Percentiles rank a stretch among this genome's conserved stretches.
Evolutionary conservation across 1,140 invertebrate genomes (phyloP).

Genomic region (Popillia japonica): DNA sequence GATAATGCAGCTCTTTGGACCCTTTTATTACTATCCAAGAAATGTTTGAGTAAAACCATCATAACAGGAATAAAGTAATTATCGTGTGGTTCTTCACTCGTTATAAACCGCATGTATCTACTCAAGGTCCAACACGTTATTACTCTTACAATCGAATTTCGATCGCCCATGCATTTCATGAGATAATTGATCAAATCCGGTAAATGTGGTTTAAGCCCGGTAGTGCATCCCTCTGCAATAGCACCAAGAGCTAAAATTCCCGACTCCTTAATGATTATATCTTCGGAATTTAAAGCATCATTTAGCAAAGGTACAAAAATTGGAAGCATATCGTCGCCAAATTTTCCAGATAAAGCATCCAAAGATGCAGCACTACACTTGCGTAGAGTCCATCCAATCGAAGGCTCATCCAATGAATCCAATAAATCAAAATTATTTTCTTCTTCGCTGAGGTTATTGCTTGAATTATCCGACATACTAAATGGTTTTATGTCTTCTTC

Average conservation of each 20-base stretch:
- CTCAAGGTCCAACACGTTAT: conserved; percentile 99
- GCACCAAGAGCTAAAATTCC: conserved; percentile 85
- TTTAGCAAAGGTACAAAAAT: conserved; percentile 94
- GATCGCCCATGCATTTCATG: conserved; percentile 89
- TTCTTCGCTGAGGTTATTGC: conserved; percentile 63
- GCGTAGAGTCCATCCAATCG: conserved; percentile 96
- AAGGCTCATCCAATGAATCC: conserved; percentile 86
- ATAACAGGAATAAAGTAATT: conserved; percentile 92
- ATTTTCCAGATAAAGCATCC: conserved; percentile 96
- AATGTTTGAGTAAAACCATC: conserved; percentile 94
- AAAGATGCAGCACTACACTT: conserved; percentile 98
- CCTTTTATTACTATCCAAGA: conserved; percentile 96
- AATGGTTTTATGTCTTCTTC: conserved; percentile 53
- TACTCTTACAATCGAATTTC: conserved; percentile 94
- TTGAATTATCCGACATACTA: conserved; percentile 44
- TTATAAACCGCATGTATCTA: conserved; percentile 96
- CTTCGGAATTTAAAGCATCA: conserved; percentile 92
- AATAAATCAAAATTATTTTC: conserved; percentile 79
- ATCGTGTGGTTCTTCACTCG: conserved; percentile 82
- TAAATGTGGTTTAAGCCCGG: conserved; percentile 93
- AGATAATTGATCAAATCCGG: conserved; percentile 95
- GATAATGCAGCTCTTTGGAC: conserved; percentile 99
- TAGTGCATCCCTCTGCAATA: conserved; percentile 99
- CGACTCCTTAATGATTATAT: conserved; percentile 96
- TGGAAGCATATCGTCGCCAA: conserved; percentile 91